Conservation (phyloP, 2,888 invertebrate genomes). For the Tolmerus cingulatus region DNA sequence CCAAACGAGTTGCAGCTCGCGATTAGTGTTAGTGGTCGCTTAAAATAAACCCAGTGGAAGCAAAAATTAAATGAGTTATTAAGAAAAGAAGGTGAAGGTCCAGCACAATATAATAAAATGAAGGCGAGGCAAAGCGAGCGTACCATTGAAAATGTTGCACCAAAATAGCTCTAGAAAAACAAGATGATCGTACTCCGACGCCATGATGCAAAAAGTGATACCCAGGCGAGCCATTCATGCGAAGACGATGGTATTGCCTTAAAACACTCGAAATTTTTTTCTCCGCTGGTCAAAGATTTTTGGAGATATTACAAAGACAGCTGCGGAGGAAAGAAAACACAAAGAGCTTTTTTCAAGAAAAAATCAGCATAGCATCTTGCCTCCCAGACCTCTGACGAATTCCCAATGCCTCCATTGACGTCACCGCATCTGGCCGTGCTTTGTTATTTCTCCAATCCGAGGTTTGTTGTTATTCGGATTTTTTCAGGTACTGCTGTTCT, state of each 20-base stretch:
- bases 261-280: background rate
- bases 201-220: background rate
- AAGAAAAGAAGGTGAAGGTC: background rate
- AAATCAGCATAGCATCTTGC: background rate
- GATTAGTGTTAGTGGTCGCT: background rate
- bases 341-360: background rate
- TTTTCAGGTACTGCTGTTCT: background rate
- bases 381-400: background rate
- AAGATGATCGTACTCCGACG: background rate
- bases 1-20: background rate
- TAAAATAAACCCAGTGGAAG: background rate
- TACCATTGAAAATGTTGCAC: background rate
- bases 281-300: background rate
- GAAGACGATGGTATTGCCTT: background rate
- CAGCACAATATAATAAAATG: background rate
- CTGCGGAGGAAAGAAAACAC: background rate
- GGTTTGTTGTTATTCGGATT: background rate
- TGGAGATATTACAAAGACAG: background rate
- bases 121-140: background rate
- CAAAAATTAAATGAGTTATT: background rate
- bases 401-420: background rate
- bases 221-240: background rate
- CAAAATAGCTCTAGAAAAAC: background rate
- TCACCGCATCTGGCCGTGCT: background rate
- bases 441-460: background rate